Evolutionary conservation across 2,113 vertebrate genomes (phyloP).

Genomic region (Erinaceus europaeus): DNA sequence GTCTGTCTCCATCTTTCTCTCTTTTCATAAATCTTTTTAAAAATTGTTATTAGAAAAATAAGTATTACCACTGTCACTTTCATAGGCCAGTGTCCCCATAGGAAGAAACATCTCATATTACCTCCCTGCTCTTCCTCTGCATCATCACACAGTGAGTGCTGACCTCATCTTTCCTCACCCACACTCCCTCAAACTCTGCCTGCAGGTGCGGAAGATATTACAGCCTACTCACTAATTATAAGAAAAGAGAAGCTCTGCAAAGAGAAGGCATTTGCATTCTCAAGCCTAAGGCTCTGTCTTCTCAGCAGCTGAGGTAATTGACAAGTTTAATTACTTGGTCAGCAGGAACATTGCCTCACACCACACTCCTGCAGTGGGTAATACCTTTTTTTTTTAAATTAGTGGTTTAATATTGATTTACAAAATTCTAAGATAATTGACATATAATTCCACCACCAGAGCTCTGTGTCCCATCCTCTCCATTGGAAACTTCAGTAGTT

Average conservation of each 20-base stretch:
- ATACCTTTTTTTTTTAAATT: no score
- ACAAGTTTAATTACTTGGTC: neutral
- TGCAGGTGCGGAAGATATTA: neutral
- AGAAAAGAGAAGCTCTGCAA: neutral
- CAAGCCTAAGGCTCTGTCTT: neutral
- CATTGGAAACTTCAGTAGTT: no score
- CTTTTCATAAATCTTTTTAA: no score
- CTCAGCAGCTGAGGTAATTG: neutral
- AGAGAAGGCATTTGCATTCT: neutral
- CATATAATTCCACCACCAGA: no score
- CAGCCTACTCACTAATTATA: conserved; percentile 1
- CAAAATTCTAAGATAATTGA: no score
- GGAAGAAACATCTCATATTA: neutral
- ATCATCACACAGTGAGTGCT: neutral
- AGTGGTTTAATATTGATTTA: no score
- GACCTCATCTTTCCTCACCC: neutral
- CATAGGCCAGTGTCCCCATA: fast-evolving
- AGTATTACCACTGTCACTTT: neutral
- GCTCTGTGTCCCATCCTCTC: no score
- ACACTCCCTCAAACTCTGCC: neutral
- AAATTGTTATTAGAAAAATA: no score
- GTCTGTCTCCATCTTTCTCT: no score
- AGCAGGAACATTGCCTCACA: neutral
- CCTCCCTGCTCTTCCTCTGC: neutral
- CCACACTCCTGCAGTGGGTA: no score